Evolutionary conservation across 1,140 invertebrate species (phyloP), one percentile per base, ranked within the genome.

Genomic region (Meloidogyne hapla): DNA sequence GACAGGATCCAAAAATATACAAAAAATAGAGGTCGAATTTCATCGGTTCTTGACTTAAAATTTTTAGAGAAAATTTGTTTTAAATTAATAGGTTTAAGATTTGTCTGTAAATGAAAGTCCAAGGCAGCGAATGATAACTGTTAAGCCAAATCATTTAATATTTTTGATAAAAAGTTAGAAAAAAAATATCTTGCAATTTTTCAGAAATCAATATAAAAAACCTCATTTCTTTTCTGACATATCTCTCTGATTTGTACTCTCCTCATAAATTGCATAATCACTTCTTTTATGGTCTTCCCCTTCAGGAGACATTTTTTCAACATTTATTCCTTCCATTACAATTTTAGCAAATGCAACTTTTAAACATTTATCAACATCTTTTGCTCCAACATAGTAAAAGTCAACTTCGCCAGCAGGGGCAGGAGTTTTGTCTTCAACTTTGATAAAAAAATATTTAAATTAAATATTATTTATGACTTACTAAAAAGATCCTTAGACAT

Each of bases 311-410:
- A 56, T 56, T 56, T n/a, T 18, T 56, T 56, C 18, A 56, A n/a
- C 48, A n/a, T 4, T 8, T 18, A 21, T n/a, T 56, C 48, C 48
- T 56, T 56, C 48, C 48, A 56, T 56, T 9, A 56, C 48, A 26
- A 61, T 33, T 70, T 70, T 70, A 61, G 69, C 69, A 45, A 56
- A 70, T n/a, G 69, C 69, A 70, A 70, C 61, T 42, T 61, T 45
- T 18, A 70, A 28, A 28, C 69, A 70, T 45, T 70, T 70, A 61
- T 70, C 40, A 15, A 70, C 3, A 25, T 45, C 45, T n/a, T 61
- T 45, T 38, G 61, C 28, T 26, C 69, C 69, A 28, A 70, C 69
- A 28, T 70, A 70, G 25, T 28, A 28, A 56, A 56, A 61, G 38
- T 61, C 33, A 61, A n/a, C n/a, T 5, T 56, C 18, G 1, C 48